A percentile compares a stretch with the other conserved stretches of the same genome.
Evolutionary conservation across 2,113 vertebrate genomes (phyloP).

Genomic region (Oriolus oriolus): DNA sequence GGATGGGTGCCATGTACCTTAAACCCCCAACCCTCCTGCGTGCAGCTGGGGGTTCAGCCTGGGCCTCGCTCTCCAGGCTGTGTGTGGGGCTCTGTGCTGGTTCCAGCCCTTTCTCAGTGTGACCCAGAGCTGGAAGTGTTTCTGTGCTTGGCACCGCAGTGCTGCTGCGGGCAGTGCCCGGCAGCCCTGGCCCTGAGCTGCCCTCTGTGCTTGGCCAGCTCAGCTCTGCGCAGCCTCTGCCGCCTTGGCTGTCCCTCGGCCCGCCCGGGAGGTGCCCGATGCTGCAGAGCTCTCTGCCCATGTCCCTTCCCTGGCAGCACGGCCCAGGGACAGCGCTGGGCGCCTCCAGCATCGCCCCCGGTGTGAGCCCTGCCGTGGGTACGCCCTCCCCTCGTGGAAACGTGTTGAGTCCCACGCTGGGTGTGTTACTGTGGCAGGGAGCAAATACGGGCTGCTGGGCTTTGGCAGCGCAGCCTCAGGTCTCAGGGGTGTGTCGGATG

Average conservation of each 20-base stretch:
- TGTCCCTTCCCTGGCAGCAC: rapidly evolving
- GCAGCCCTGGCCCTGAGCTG: neutral
- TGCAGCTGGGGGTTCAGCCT: neutral
- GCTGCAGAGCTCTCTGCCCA: neutral
- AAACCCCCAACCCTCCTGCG: rapidly evolving
- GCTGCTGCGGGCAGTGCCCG: neutral
- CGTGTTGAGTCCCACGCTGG: rapidly evolving
- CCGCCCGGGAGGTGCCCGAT: rapidly evolving
- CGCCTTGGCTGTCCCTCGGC: neutral
- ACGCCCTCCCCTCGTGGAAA: rapidly evolving
- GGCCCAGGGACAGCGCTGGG: neutral
- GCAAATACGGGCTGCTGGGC: neutral
- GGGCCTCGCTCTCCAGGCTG: rapidly evolving
- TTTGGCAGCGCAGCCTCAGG: neutral
- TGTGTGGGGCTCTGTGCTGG: rapidly evolving
- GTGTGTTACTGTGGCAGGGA: rapidly evolving
- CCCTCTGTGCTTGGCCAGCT: neutral
- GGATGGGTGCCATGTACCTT: rapidly evolving
- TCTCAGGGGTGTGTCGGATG: neutral
- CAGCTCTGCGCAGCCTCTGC: neutral
- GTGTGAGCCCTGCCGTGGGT: rapidly evolving
- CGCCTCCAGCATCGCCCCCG: rapidly evolving
- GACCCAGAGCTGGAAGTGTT: neutral
- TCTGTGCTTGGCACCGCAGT: neutral
- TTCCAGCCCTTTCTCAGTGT: too few relatives aligned